Evolutionary conservation across 2,113 vertebrate species (phyloP).

Genomic region (Siniperca chuatsi): DNA sequence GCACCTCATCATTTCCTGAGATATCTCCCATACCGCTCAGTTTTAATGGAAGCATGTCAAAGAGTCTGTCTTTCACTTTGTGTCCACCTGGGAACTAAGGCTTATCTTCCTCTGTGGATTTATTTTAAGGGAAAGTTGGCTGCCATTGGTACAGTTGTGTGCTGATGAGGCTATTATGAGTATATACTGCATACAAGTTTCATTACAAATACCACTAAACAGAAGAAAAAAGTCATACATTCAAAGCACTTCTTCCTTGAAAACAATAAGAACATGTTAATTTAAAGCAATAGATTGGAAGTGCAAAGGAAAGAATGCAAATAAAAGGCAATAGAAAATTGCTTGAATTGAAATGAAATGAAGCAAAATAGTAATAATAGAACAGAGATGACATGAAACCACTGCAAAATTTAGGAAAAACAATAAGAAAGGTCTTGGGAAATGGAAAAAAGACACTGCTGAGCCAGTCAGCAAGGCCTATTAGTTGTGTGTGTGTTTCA

Average conservation of each 20-base stretch:
- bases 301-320: neutral
- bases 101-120: neutral
- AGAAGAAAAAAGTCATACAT: neutral
- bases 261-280: neutral
- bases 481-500: conserved; percentile 3
- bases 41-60: conserved; percentile 26
- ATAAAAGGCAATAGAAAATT: neutral
- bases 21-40: neutral
- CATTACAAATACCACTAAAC: neutral
- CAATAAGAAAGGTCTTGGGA: too few relatives aligned
- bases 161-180: neutral
- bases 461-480: neutral
- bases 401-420: neutral
- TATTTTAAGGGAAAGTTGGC: neutral
- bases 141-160: neutral
- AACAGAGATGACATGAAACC: neutral
- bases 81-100: conserved; percentile 6
- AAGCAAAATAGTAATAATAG: neutral
- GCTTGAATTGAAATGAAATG: neutral
- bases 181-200: too few relatives aligned
- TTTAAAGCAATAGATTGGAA: neutral
- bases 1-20: conserved; percentile 12
- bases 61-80: conserved; percentile 17
- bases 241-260: neutral
- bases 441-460: neutral